Percentiles rank a stretch among this genome's conserved stretches.
Conservation (phyloP, 2,888 invertebrate genomes). For the Omphaloscelis lunosa region DNA sequence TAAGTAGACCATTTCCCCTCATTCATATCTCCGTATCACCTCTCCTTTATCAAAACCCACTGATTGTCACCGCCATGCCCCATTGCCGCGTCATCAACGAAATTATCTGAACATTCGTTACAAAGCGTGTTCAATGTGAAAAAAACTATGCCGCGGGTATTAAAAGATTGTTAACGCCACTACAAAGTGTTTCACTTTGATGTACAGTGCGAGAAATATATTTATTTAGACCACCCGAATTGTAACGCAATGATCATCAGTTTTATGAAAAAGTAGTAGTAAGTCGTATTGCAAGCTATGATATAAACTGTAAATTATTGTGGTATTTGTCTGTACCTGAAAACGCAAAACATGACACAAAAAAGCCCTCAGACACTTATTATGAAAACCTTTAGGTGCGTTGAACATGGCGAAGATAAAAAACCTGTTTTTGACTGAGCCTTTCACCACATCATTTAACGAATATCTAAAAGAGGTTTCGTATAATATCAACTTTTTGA, state of each 20-base stretch:
- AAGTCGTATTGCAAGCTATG: neutral
- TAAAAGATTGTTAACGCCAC: slow-evolving; percentile 34
- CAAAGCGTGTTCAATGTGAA: slow-evolving; percentile 6
- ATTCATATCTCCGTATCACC: slow-evolving; percentile 10
- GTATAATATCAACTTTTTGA: neutral
- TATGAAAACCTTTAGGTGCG: neutral
- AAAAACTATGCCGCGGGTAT: slow-evolving; percentile 41
- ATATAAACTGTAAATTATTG: neutral
- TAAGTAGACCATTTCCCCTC: slow-evolving; percentile 14
- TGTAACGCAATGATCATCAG: slow-evolving; percentile 4
- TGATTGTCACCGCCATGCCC: slow-evolving; percentile 4
- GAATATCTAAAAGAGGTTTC: neutral
- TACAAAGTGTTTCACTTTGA: slow-evolving; percentile 37
- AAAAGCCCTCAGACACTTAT: neutral
- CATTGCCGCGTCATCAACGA: slow-evolving; percentile 18
- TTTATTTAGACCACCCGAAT: slow-evolving; percentile 37
- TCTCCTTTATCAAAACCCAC: neutral
- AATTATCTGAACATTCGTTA: slow-evolving; percentile 35
- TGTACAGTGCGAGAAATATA: slow-evolving; percentile 29
- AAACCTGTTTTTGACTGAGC: neutral
- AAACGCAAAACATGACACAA: neutral
- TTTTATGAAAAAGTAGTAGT: neutral
- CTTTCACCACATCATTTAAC: neutral
- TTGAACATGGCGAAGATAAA: neutral
- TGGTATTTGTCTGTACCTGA: neutral